A percentile compares a stretch with the other conserved stretches of the same genome.
Evolutionary conservation across 2,888 invertebrate genomes (phyloP).

Genomic region (Chironomus tentans): DNA sequence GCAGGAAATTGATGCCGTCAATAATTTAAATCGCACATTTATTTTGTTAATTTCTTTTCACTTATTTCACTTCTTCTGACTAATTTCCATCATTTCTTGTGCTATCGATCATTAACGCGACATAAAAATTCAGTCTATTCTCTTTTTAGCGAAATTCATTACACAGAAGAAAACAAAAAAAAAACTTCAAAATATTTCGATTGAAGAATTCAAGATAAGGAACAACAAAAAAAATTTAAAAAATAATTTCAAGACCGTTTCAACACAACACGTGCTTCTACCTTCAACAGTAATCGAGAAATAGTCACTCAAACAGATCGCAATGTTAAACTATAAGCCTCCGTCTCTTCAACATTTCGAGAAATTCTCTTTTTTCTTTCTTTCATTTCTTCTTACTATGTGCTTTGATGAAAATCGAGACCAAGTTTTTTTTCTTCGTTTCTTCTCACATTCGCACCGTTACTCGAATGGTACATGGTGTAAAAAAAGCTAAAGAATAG

Average conservation of each 20-base stretch:
- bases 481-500: too few species aligned
- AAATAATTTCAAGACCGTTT: neutral
- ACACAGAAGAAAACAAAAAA: neutral
- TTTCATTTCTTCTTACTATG: neutral
- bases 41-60: neutral
- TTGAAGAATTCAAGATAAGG: neutral
- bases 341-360: neutral
- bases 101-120: neutral
- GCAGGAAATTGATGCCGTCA: too few species aligned
- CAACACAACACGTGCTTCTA: constrained; percentile 23
- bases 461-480: too few species aligned
- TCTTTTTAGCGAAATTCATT: neutral
- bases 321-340: constrained; percentile 1
- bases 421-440: neutral
- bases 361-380: constrained; percentile 10
- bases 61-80: neutral
- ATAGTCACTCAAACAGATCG: neutral
- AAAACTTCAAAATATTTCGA: neutral
- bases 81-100: neutral
- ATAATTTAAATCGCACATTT: too few species aligned
- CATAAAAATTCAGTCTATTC: neutral
- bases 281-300: constrained; percentile 23
- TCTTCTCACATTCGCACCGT: too few species aligned
- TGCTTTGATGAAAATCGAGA: constrained; percentile 5
- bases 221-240: neutral